phyloP scores from a whole-genome alignment of 2,888 invertebrate species.

The Tolmerus cingulatus region DNA sequence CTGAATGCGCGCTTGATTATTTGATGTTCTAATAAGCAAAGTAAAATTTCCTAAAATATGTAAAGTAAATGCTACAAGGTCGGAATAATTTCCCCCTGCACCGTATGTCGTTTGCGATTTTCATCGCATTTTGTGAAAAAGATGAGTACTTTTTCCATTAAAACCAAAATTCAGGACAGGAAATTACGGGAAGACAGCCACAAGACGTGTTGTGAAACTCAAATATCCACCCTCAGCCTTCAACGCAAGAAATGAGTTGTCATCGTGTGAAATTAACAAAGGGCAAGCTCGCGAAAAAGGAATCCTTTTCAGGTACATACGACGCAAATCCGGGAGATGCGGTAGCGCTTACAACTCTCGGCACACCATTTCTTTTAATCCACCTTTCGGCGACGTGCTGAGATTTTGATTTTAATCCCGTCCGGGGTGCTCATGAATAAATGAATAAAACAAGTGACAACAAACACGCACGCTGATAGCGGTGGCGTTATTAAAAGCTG shows the following conservation, averaged over 20 bases:
- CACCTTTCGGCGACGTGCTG: slow-evolving; percentile 1
- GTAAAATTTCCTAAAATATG: neutral
- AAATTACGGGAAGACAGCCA: neutral
- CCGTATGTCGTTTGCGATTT: neutral
- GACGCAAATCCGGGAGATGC: neutral
- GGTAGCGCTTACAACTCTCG: neutral
- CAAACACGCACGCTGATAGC: slow-evolving; percentile 6
- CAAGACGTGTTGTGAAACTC: neutral
- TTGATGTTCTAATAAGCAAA: neutral
- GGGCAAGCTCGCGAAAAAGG: neutral
- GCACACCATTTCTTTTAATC: neutral
- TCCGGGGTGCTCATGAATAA: slow-evolving; percentile 18
- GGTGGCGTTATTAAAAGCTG: slow-evolving; percentile 6
- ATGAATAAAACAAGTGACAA: slow-evolving; percentile 7
- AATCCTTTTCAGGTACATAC: neutral
- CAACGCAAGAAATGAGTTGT: neutral
- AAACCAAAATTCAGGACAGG: neutral
- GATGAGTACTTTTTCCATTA: neutral
- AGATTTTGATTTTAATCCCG: slow-evolving; percentile 15
- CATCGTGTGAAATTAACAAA: neutral
- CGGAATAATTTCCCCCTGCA: neutral
- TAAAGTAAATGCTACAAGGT: neutral
- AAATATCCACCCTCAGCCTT: neutral
- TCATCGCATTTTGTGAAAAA: neutral
- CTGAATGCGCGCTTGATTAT: neutral